phyloP scores from a whole-genome alignment of 2,113 vertebrate species.

The Motacilla tschutschensis region DNA sequence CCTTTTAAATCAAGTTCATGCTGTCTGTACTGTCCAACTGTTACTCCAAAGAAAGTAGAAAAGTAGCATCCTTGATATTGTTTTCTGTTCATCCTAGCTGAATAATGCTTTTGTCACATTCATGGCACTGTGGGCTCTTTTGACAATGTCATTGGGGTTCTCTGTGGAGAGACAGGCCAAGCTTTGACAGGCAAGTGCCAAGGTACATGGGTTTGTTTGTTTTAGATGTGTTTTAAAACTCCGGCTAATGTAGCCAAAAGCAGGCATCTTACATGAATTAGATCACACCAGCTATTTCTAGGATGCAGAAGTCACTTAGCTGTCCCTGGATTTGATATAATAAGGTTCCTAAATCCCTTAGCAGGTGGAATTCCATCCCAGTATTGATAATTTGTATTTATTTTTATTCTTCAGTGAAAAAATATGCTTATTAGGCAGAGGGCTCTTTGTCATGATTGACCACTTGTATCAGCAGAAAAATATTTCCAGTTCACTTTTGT shows the following conservation, averaged over 20 bases:
- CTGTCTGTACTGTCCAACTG: neutral
- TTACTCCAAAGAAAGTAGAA: neutral
- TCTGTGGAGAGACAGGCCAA: neutral
- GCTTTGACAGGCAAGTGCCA: neutral
- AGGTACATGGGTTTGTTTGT: neutral
- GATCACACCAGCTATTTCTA: neutral
- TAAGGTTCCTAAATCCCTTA: neutral
- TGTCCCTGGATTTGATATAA: neutral
- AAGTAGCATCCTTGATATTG: rapidly evolving
- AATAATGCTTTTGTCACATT: neutral
- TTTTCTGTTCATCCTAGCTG: neutral
- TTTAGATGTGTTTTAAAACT: neutral
- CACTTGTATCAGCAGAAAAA: neutral
- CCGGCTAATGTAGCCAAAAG: neutral
- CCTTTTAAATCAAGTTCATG: neutral
- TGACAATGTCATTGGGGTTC: neutral
- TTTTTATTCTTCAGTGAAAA: neutral
- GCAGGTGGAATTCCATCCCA: neutral
- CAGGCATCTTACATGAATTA: neutral
- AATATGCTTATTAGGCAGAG: neutral
- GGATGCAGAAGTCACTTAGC: neutral
- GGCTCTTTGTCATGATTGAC: neutral
- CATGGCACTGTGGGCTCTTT: neutral
- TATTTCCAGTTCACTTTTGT: neutral
- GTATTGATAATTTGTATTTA: neutral